Percentiles rank a stretch among this genome's conserved stretches.
phyloP scores from a whole-genome alignment of 2,888 invertebrate species.

The Tromatobia lineatoria region DNA sequence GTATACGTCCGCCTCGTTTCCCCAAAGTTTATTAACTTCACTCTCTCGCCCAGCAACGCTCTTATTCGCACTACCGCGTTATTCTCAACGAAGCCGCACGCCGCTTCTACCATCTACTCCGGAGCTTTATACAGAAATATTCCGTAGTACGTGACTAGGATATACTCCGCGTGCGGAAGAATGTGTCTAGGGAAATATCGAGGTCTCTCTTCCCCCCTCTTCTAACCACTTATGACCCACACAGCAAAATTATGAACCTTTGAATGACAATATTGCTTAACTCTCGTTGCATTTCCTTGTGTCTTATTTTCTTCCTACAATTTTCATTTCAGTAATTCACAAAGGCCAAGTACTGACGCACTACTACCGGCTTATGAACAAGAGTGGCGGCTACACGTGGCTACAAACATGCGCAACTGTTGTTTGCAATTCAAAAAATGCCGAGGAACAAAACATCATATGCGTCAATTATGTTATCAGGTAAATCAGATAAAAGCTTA shows the following conservation, averaged over 20 bases:
- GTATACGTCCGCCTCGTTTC: slow-evolving; percentile 67
- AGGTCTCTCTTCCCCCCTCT: slow-evolving; percentile 84
- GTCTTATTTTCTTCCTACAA: not conserved
- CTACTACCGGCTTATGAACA: slow-evolving; percentile 98
- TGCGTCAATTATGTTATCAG: slow-evolving; percentile 99
- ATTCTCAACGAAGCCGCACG: slow-evolving; percentile 50
- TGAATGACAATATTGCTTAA: slow-evolving; percentile 90
- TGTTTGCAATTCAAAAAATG: slow-evolving; percentile 97
- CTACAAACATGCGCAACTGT: slow-evolving; percentile 98
- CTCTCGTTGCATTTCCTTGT: slow-evolving; percentile 86
- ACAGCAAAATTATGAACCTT: slow-evolving; percentile 1
- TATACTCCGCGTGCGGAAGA: slow-evolving; percentile 25
- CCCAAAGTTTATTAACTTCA: slow-evolving; percentile 75
- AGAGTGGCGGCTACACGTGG: slow-evolving; percentile 98
- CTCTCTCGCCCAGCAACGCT: slow-evolving; percentile 45
- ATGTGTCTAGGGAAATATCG: slow-evolving; percentile 63
- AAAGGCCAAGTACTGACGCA: slow-evolving; percentile 99
- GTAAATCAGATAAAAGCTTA: slow-evolving; percentile 86
- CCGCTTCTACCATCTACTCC: slow-evolving; percentile 52
- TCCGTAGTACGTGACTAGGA: slow-evolving; percentile 62
- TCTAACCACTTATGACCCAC: not conserved
- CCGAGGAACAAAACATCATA: slow-evolving; percentile 98
- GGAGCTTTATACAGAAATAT: slow-evolving; percentile 65
- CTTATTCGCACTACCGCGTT: slow-evolving; percentile 58
- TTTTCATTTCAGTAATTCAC: slow-evolving; percentile 92